phyloP scores from a whole-genome alignment of 1,140 invertebrate species.

The Lordiphosa stackelbergi region DNA sequence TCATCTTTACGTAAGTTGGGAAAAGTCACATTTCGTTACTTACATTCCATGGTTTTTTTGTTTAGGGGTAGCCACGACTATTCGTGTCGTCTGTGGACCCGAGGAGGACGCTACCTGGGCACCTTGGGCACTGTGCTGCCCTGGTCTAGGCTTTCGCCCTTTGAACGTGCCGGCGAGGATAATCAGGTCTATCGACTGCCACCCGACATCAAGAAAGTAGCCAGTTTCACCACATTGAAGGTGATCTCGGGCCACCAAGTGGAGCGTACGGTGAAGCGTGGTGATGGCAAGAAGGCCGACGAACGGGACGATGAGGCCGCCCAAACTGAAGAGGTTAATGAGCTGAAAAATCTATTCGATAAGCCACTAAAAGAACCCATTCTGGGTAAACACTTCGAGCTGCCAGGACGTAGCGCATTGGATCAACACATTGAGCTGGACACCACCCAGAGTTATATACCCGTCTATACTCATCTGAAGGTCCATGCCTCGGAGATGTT shows the following conservation, averaged over 20 bases:
- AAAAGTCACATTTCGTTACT: not conserved
- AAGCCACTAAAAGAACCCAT: conserved; percentile 76
- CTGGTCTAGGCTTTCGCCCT: conserved; percentile 79
- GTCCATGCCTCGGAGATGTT: conserved; percentile 78
- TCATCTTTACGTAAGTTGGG: conserved; percentile 80
- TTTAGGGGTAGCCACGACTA: conserved; percentile 84
- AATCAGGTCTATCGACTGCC: conserved; percentile 79
- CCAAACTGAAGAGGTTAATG: conserved; percentile 29
- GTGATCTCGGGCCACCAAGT: conserved; percentile 76
- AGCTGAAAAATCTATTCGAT: conserved; percentile 77
- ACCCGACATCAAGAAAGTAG: conserved; percentile 82
- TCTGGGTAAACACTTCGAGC: conserved; percentile 77
- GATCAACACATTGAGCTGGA: conserved; percentile 77
- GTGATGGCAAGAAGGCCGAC: conserved; percentile 19
- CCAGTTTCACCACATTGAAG: conserved; percentile 83
- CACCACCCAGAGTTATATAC: conserved; percentile 79
- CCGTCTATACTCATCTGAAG: conserved; percentile 80
- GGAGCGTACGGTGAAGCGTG: conserved; percentile 7
- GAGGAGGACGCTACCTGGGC: conserved; percentile 83
- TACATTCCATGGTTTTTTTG: not conserved
- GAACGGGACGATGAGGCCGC: conserved; percentile 20
- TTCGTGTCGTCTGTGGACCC: conserved; percentile 83
- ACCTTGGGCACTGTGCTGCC: conserved; percentile 83
- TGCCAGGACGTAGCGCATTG: conserved; percentile 71
- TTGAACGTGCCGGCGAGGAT: conserved; percentile 66